phyloP scores from a whole-genome alignment of 2,113 vertebrate species.

The Alces alces region DNA sequence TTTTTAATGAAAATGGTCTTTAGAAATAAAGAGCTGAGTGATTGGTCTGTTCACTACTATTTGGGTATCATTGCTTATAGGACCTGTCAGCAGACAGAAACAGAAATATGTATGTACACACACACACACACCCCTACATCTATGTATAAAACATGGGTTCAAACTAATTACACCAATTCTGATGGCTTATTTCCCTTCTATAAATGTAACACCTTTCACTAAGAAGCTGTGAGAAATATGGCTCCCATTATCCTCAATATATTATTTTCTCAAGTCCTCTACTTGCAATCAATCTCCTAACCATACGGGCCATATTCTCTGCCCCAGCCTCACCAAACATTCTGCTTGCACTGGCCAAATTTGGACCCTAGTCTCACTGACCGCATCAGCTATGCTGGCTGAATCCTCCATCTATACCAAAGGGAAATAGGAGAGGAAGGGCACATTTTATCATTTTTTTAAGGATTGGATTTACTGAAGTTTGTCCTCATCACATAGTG shows the following conservation, averaged over 20 bases:
- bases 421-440: background rate
- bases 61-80: background rate
- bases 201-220: background rate
- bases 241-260: background rate
- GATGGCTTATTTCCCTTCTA: background rate
- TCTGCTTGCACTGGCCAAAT: background rate
- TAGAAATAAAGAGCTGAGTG: background rate
- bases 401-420: background rate
- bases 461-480: background rate
- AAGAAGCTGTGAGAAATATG: background rate
- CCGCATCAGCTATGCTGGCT: background rate
- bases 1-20: conserved; percentile 25
- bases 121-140: background rate
- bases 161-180: background rate
- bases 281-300: background rate
- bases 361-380: background rate
- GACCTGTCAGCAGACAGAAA: background rate
- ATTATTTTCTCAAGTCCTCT: background rate
- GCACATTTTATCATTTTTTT: background rate
- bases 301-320: background rate
- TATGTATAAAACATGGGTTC: background rate
- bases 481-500: background rate
- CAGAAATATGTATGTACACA: background rate
- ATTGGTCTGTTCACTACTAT: background rate
- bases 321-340: background rate